These are phyloP conservation scores for Nymphalis polychloros DNA, from an alignment of 2,888 invertebrate genomes.

Conservation along the genomic window DNA sequence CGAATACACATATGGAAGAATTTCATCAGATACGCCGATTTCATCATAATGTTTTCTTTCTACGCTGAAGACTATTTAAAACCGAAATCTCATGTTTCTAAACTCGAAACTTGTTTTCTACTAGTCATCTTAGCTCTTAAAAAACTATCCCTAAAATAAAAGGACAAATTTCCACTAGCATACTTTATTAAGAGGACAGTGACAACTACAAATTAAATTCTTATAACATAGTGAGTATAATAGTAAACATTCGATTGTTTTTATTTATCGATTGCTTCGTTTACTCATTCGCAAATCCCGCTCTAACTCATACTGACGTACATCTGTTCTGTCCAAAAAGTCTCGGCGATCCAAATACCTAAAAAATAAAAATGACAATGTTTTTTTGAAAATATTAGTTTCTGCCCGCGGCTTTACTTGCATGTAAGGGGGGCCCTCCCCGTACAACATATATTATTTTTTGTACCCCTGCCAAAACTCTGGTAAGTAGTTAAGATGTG, in stretches of 20 bases:
- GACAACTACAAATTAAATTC: slow-evolving; percentile 5
- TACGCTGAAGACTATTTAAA: too few species aligned
- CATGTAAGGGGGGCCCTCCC: too few species aligned
- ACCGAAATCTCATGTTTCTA: too few species aligned
- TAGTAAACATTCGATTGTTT: not conserved
- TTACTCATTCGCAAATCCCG: slow-evolving; percentile 86
- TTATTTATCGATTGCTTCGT: slow-evolving; percentile 82
- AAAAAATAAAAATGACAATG: slow-evolving; percentile 47
- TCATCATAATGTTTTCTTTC: too few species aligned
- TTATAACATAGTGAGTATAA: slow-evolving; percentile 12
- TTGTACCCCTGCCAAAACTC: too few species aligned
- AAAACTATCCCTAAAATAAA: not conserved
- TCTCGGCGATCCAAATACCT: slow-evolving; percentile 95
- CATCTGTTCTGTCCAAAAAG: slow-evolving; percentile 94
- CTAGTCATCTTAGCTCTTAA: not conserved
- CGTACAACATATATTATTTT: too few species aligned
- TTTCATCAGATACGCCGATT: too few species aligned
- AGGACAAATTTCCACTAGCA: not conserved
- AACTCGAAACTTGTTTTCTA: too few species aligned
- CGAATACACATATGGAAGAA: too few species aligned
- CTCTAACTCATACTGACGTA: slow-evolving; percentile 95
- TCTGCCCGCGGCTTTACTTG: too few species aligned
- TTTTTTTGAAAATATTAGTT: too few species aligned
- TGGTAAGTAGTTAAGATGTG: too few species aligned
- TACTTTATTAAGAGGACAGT: slow-evolving; percentile 14